These are phyloP conservation scores for Brachionus paranguensis DNA, from an alignment of 1,140 invertebrate species.

Conservation along the genomic window DNA sequence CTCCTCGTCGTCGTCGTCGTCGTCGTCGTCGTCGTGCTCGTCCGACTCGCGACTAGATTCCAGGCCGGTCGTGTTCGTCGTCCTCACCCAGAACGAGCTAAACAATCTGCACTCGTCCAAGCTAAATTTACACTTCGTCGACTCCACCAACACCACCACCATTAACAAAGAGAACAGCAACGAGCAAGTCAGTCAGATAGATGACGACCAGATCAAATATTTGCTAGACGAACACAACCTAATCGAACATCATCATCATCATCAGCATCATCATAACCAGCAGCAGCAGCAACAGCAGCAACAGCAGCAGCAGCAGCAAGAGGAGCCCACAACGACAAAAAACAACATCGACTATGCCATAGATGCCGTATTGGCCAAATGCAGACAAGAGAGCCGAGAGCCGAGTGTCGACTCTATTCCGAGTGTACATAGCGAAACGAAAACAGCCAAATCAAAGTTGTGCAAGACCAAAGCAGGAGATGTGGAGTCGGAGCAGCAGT, in stretches of 20 bases:
- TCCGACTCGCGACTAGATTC: background rate
- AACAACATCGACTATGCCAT: background rate
- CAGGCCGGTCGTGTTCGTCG: background rate
- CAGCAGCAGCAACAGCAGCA: no score
- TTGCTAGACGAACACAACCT: background rate
- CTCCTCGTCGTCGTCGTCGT: background rate
- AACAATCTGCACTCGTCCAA: background rate
- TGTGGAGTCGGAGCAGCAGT: background rate
- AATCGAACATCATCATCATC: background rate
- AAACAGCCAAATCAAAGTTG: background rate
- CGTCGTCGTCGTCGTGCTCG: background rate
- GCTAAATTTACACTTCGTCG: background rate
- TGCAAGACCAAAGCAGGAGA: background rate
- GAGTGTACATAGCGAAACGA: background rate
- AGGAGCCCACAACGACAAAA: background rate
- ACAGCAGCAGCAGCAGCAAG: no score
- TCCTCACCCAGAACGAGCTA: background rate
- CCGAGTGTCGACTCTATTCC: background rate
- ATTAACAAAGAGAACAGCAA: background rate
- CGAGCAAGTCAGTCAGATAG: background rate
- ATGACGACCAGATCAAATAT: background rate
- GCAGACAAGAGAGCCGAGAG: background rate
- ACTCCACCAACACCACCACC: background rate
- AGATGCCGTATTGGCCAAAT: slow-evolving; percentile 11
- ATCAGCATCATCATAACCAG: no score